A percentile compares a stretch with the other conserved stretches of the same genome.
These are phyloP conservation scores for Lissonota sp. DNA, from an alignment of 2,888 invertebrate genomes.

Conservation along the genomic window DNA sequence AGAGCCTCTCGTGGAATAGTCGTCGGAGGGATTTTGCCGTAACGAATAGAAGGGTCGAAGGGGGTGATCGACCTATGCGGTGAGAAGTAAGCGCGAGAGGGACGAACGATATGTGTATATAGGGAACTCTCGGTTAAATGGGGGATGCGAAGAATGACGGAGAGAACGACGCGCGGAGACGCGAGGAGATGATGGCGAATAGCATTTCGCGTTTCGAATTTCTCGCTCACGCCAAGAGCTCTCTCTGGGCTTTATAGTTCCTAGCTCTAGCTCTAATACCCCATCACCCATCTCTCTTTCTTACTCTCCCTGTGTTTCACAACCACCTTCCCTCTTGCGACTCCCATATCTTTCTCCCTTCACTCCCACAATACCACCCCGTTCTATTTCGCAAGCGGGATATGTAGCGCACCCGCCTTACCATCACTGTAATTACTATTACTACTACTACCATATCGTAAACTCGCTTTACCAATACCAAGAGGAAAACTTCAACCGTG, in stretches of 20 bases:
- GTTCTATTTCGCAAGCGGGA: slow-evolving; percentile 33
- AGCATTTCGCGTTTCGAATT: slow-evolving; percentile 44
- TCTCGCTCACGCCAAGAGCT: slow-evolving; percentile 32
- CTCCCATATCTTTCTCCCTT: slow-evolving; percentile 32
- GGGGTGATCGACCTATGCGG: slow-evolving; percentile 33
- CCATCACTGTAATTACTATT: slow-evolving; percentile 47
- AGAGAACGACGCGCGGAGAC: slow-evolving; percentile 30
- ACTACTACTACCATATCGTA: slow-evolving; percentile 32
- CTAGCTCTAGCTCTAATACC: slow-evolving; percentile 46
- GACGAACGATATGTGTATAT: slow-evolving; percentile 6
- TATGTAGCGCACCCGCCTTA: slow-evolving; percentile 26
- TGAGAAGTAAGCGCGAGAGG: slow-evolving; percentile 27
- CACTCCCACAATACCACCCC: slow-evolving; percentile 13
- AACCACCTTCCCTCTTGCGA: slow-evolving; percentile 7
- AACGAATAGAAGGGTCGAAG: slow-evolving; percentile 37
- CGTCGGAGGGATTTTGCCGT: not conserved
- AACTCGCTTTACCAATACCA: slow-evolving; percentile 2
- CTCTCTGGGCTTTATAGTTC: slow-evolving; percentile 29
- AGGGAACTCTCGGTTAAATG: not conserved
- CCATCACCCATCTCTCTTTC: not conserved
- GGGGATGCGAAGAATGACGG: slow-evolving; percentile 47
- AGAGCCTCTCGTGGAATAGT: slow-evolving; percentile 2
- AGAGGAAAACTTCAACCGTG: slow-evolving; percentile 9
- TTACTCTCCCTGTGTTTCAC: not conserved
- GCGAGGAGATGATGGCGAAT: slow-evolving; percentile 32